Evolutionary conservation across 2,888 invertebrate genomes (phyloP), one percentile per base, ranked within the genome.

Genomic region (Scrobipalpa costella): DNA sequence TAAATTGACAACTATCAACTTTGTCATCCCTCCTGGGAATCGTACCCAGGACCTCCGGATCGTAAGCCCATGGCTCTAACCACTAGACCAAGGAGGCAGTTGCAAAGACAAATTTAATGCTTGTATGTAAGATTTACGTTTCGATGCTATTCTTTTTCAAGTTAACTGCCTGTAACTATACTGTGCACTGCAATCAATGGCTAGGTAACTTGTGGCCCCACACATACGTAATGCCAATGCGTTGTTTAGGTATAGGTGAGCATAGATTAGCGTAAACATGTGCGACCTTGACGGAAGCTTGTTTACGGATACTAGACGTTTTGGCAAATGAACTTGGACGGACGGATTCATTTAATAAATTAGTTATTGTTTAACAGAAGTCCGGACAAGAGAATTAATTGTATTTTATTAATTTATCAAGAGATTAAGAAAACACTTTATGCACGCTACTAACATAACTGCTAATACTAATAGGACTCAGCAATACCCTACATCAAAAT

Each of bases 251-350:
- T 52, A 52, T 52, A 44, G 44, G 44, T 44, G 15, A 15, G 44
- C 44, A 44, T 69, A 76, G 77, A 77, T 44, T 44, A 68, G 73
- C 74, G 82, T 88, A 86, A 86, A 88, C 84, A 86, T 69, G 66
- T 68, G 66, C 77, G 87, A 72, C 88, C 89, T 89, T 88, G 86
- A 73, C 75, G 74, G 71, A 65, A 68, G 71, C 73, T 76, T 88
- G 87, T 88, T 87, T 87, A 86, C 86, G 84, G 83, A 88, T 83
- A 78, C 78, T 77, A 75, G 77, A 78, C 75, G 75, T 72, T 79
- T 85, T 84, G 80, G 77, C 78, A 82, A 83, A 81, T 81, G 74
- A 78, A 81, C 78, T 78, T 72, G 67, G 76, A 70, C 69, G 67
- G 69, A 59, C 44, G 19, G 21, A 68, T 63, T 57, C 34, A 57